Base-by-base conservation (phyloP, 2,113 vertebrate genomes). In the Podocnemis expansa region DNA sequence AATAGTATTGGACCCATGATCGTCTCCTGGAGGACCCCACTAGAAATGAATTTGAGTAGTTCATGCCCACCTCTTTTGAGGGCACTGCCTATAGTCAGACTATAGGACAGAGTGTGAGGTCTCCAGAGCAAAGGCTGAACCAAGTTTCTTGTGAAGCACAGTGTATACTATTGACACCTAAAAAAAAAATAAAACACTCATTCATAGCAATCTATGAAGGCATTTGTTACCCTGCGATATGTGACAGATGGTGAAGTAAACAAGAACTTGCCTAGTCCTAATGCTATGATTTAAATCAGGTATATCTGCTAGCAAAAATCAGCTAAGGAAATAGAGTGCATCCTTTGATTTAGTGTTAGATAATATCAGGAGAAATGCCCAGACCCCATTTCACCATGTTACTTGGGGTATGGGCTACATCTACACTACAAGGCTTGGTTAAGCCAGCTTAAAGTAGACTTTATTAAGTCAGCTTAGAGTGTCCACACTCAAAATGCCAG, bases 221-320 rank as follows among this genome's bases (percentile, higher is more conserved):
- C 49, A n/a, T 13, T 80, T 13, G 24, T 2, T 24, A 21, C 60
- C 43, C 24, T 34, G 43, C 81, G 34, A 67, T 67, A n/a, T n/a
- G 56, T 13, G 11, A 29, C 56, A 25, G 21, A 54, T 58, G 51
- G 85, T 25, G 56, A 70, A 60, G 10, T 56, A 84, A 82, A 84
- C 19, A 78, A 75, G 41, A 70, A 73, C n/a, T 2, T n/a, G 29
- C 47, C 16, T n/a, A 12, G 5, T 58, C 63, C 4, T 41, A 56
- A 51, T 0, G 1, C 10, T 52, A 22, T 21, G 12, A 45, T 5
- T 5, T 47, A 16, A 3, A 67, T 60, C 51, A 49, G 6, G 41
- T 0, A 0, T 38, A 43, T 27, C 47, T 5, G 3, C 58, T 41
- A 47, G n/a, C 14, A 22, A 25, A 34, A 8, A 29, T 45, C 47